Conservation (phyloP, 1,140 invertebrate species). For the Drosophila triauraria region DNA sequence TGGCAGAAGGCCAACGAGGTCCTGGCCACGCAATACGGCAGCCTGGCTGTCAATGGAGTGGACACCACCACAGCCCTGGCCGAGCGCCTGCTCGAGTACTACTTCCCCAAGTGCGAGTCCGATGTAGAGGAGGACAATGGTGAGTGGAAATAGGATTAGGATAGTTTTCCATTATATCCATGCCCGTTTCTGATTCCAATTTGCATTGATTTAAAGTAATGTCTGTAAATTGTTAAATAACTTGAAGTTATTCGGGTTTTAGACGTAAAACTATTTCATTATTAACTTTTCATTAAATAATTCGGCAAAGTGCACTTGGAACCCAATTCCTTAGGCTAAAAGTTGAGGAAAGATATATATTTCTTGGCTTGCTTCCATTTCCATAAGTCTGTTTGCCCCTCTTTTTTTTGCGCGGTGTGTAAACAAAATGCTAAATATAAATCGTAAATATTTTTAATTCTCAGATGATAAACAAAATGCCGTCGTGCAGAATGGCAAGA, state of each 20-base stretch:
- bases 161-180: not conserved
- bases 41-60: constrained; percentile 87
- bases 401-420: constrained; percentile 21
- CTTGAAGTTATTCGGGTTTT: no score
- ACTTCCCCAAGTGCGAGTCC: constrained; percentile 87
- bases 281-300: constrained; percentile 9
- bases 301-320: not conserved
- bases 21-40: constrained; percentile 88
- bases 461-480: constrained; percentile 84
- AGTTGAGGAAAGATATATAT: not conserved
- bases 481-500: constrained; percentile 83
- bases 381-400: not conserved
- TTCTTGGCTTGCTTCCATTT: constrained; percentile 41
- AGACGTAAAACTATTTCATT: constrained; percentile 1
- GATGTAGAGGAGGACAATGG: constrained; percentile 86
- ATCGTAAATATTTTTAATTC: constrained; percentile 82
- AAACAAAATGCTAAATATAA: constrained; percentile 61
- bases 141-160: constrained; percentile 57
- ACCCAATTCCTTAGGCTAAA: not conserved
- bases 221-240: not conserved
- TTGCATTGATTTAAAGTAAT: not conserved
- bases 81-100: constrained; percentile 88
- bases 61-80: constrained; percentile 88
- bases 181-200: not conserved
- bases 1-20: constrained; percentile 90